These are phyloP conservation scores for Stenodema calcarata DNA, from an alignment of 2,888 invertebrate species.

Conservation along the genomic window DNA sequence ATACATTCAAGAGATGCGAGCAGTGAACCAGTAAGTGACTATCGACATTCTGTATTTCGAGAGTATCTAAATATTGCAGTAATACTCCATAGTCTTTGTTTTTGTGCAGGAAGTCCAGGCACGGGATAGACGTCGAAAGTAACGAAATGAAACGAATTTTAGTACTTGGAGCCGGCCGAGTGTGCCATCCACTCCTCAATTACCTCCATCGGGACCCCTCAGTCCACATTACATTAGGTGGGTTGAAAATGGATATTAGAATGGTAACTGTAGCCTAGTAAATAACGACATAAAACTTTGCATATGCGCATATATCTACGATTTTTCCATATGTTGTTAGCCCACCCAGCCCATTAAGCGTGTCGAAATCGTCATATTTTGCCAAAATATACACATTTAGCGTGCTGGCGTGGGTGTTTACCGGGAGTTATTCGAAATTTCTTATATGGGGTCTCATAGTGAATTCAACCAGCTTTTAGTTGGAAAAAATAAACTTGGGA, in stretches of 20 bases:
- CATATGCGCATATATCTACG: too few relatives aligned
- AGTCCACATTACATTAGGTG: slow-evolving; percentile 82
- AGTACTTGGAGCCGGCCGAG: slow-evolving; percentile 94
- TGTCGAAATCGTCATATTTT: too few relatives aligned
- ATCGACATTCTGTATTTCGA: neutral
- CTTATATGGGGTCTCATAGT: too few relatives aligned
- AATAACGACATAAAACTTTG: too few relatives aligned
- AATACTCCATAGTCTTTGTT: neutral
- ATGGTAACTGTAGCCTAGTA: too few relatives aligned
- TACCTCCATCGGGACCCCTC: slow-evolving; percentile 85
- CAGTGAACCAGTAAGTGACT: slow-evolving; percentile 66
- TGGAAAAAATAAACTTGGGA: too few relatives aligned
- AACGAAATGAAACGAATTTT: slow-evolving; percentile 74
- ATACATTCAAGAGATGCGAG: slow-evolving; percentile 91
- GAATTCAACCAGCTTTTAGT: too few relatives aligned
- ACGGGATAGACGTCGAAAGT: slow-evolving; percentile 72
- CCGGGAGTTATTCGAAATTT: too few relatives aligned
- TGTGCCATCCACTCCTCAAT: slow-evolving; percentile 92
- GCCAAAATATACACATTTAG: too few relatives aligned
- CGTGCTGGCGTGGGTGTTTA: too few relatives aligned
- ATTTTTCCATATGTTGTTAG: too few relatives aligned
- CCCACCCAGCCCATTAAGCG: too few relatives aligned
- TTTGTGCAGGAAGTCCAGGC: slow-evolving; percentile 69
- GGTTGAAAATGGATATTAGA: neutral
- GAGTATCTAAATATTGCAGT: neutral